Base-by-base conservation (phyloP, 2,797 vertebrate species). In the Rhinatrema bivittatum region DNA sequence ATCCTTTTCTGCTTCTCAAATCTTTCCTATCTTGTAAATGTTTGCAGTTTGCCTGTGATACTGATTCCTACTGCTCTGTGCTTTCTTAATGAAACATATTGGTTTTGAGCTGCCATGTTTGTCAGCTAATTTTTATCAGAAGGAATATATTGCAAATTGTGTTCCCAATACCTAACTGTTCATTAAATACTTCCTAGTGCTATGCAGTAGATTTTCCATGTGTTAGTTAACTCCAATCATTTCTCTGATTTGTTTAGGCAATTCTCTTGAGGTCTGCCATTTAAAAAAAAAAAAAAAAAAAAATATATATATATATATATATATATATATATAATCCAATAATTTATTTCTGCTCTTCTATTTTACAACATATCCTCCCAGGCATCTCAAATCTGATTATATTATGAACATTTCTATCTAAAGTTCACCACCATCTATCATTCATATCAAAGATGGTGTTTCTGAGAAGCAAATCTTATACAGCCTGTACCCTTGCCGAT, bases 1-100 rank as follows among this genome's bases (percentile, higher is more conserved):
- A 56, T 62, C 56, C 45, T 21, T 9, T 32, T 62, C 29, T 38
- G 11, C 20, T 53, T 60, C 27, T 22, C 16, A 44, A 39, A 32
- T 46, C 26, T 38, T 32, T 33, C 3, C 44, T 51, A 24, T 35
- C 60, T 34, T 36, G 7, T 40, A 36, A 27, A 15, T 36, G 5
- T 4, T 18, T 17, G 36, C 44, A 31, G n/a, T n/a, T n/a, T n/a
- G n/a, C n/a, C n/a, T n/a, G n/a, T n/a, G n/a, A n/a, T n/a, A n/a
- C n/a, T n/a, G n/a, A n/a, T n/a, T n/a, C n/a, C n/a, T n/a, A n/a
- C n/a, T n/a, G n/a, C n/a, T n/a, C n/a, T 36, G 7, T 17, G 53
- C 46, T 35, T 50, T 31, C 3, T 27, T 39, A 19, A 4, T 13
- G 20, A 15, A 32, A 20, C 1, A 9, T 9, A 20, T 7, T 2